A percentile compares a stretch with the other conserved stretches of the same genome.
Conservation (phyloP, 2,888 invertebrate genomes). For the Eucera pruinosa region DNA sequence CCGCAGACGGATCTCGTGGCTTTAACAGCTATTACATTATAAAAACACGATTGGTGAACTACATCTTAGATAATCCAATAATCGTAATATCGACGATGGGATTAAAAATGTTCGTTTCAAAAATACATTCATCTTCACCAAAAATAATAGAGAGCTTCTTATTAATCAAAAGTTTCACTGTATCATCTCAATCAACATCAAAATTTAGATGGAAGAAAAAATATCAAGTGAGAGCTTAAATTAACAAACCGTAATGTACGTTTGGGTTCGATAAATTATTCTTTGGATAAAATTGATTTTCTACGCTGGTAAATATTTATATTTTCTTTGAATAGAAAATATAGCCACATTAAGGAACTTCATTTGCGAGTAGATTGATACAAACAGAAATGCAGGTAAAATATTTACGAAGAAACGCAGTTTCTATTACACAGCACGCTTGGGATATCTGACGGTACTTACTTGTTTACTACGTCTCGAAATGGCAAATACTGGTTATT, state of each 20-base stretch:
- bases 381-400: constrained; percentile 23
- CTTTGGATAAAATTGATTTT: neutral
- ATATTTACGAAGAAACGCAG: constrained; percentile 32
- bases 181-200: neutral
- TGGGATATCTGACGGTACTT: constrained; percentile 6
- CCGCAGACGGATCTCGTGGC: no score
- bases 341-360: neutral
- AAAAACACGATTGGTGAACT: constrained; percentile 36
- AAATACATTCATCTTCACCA: no score
- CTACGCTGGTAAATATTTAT: neutral
- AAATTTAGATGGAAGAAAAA: neutral
- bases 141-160: no score
- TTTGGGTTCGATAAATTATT: neutral
- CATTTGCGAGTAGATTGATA: constrained; percentile 2
- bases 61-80: constrained; percentile 37
- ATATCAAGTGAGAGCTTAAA: neutral
- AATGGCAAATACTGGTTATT: constrained; percentile 32
- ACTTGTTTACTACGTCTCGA: constrained; percentile 36
- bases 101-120: no score
- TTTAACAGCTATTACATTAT: constrained; percentile 25
- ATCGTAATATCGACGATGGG: constrained; percentile 11
- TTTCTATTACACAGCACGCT: neutral
- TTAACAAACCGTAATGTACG: neutral
- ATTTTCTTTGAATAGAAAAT: neutral
- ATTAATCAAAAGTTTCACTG: neutral